Percentiles rank a stretch among this genome's conserved stretches.
Conservation (phyloP, 2,113 vertebrate genomes). For the Lophotis ruficrista region DNA sequence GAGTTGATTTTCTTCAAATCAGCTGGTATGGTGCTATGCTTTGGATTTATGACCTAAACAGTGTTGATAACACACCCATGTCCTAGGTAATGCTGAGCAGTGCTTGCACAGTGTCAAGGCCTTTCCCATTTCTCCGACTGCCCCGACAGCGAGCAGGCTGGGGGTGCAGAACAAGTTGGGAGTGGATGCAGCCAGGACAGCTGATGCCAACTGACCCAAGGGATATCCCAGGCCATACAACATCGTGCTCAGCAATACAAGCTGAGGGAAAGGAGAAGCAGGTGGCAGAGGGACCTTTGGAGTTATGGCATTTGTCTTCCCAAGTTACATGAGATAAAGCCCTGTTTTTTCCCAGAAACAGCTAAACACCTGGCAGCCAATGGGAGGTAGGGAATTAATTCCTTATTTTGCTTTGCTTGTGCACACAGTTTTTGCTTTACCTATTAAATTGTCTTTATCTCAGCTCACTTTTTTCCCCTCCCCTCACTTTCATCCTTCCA, state of each 20-base stretch:
- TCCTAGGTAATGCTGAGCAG: not conserved
- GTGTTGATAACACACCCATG: fast-evolving
- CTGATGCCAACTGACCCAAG: not conserved
- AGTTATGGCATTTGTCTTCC: fast-evolving
- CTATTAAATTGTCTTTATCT: not conserved
- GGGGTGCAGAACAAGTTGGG: not conserved
- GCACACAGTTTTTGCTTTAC: not conserved
- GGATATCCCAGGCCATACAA: not conserved
- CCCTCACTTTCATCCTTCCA: fast-evolving
- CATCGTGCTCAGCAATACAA: not conserved
- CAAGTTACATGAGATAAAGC: not conserved
- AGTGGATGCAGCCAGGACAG: not conserved
- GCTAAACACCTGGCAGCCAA: not conserved
- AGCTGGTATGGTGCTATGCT: fast-evolving
- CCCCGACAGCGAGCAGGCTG: fast-evolving
- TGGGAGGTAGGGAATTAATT: not conserved
- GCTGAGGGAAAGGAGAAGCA: not conserved
- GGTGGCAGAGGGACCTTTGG: fast-evolving
- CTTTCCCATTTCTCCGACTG: not conserved
- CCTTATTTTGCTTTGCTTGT: not conserved
- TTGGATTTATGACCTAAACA: not conserved
- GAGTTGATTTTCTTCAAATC: not conserved
- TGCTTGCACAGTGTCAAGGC: not conserved
- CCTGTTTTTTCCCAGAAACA: not conserved
- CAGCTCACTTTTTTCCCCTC: not conserved